Evolutionary conservation across 64 coral and sea anemone genomes (phyloP), one percentile per base, ranked within the genome.

Genomic region (Actinia tenebrosa): DNA sequence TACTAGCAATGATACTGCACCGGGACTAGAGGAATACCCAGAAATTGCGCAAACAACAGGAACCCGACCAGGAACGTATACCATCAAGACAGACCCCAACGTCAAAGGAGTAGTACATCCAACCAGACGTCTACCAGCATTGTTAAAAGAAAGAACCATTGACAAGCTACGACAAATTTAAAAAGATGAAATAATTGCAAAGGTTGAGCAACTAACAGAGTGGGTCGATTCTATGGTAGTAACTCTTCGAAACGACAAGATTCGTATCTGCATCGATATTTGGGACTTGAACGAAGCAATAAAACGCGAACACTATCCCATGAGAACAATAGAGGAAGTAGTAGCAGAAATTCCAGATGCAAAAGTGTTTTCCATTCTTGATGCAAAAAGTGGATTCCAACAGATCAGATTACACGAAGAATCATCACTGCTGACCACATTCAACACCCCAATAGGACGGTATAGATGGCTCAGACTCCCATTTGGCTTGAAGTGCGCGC

Each of bases 141-240:
- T 87, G 77, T 82, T 92, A 43, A 92, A 92, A 64, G 10, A 91
- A 14, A 91, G 79, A 64, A 84, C 77, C 19, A 87, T 87, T 22
- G 37, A 87, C 84, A 91, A 81, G 26, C 89, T 91, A 64, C 83
- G 18, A 64, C 83, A 91, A 53, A 91, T 91, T 71, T 71, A 91
- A 91, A 5, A 50, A 52, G 20, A 86, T 47, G 59, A 63, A n/a
- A 55, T 58, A 60, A 56, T 83, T 25, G 63, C 83, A 25, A 86
- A 63, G 16, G 90, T 87, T 45, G 45, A 86, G 11, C 84, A 91
- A 16, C 90, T 56, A 64, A 91, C 85, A 44, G 86, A 89, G 55
- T 89, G 87, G 82, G 91, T 93, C 69, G 85, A 80, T 68, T 93
- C 91, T 69, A 89, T 89, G 91, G 91, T 93, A 84, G 91, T 93